Percentiles rank a stretch among this genome's conserved stretches.
These are phyloP conservation scores for Chascanopsetta lugubris DNA, from an alignment of 2,113 vertebrate species.

Conservation along the genomic window DNA sequence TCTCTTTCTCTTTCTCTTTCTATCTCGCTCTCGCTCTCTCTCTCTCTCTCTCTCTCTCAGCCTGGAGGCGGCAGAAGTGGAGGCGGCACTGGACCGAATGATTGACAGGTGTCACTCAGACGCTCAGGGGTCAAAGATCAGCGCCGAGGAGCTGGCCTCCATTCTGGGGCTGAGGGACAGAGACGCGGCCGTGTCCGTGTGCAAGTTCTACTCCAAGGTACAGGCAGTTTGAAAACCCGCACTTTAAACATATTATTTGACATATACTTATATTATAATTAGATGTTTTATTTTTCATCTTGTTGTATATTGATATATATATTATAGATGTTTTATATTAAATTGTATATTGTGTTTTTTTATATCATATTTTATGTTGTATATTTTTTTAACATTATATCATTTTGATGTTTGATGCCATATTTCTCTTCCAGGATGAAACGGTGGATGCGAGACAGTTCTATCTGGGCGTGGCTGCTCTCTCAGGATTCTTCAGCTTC, in stretches of 20 bases:
- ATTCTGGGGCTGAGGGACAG: conserved; percentile 63
- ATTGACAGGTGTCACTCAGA: conserved; percentile 67
- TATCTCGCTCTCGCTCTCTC: no score
- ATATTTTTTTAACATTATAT: no score
- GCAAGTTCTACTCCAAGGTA: conserved; percentile 76
- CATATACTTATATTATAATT: no score
- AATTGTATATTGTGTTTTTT: no score
- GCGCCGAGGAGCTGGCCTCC: conserved; percentile 57
- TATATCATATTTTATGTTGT: no score
- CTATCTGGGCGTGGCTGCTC: conserved; percentile 62
- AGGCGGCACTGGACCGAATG: conserved; percentile 56
- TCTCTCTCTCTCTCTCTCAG: conserved; percentile 56
- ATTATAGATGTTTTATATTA: no score
- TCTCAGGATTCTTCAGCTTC: conserved; percentile 56
- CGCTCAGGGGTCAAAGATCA: conserved; percentile 19
- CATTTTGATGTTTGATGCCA: neutral
- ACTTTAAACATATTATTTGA: no score
- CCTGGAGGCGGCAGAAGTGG: conserved; percentile 33
- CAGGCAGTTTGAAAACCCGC: no score
- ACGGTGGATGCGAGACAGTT: conserved; percentile 72
- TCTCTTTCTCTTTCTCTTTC: no score
- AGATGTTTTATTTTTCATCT: no score
- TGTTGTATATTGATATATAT: no score
- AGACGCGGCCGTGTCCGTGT: conserved; percentile 52
- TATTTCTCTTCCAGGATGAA: conserved; percentile 65